Evolutionary conservation across 2,888 invertebrate genomes (phyloP).

Genomic region (Drosophila borborema): DNA sequence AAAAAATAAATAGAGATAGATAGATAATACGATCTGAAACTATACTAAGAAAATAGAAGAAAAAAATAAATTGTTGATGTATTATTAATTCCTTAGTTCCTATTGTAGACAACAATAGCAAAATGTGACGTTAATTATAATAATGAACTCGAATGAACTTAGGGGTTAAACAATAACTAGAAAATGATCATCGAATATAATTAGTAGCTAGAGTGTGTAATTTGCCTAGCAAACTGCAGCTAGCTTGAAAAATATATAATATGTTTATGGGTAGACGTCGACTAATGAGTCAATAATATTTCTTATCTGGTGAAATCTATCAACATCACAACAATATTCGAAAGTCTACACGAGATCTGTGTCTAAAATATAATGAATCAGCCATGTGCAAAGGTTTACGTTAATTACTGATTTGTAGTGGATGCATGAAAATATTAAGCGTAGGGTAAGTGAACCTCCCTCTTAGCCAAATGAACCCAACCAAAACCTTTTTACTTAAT

Average conservation of each 20-base stretch:
- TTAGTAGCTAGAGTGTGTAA: slow-evolving; percentile 1
- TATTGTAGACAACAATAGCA: neutral
- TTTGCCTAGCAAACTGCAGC: slow-evolving; percentile 6
- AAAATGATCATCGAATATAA: neutral
- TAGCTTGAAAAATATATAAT: slow-evolving; percentile 1
- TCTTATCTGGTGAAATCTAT: slow-evolving; percentile 15
- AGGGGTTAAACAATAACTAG: neutral
- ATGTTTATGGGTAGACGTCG: neutral
- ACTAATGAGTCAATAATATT: slow-evolving; percentile 4
- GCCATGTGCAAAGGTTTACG: neutral
- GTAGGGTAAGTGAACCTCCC: neutral
- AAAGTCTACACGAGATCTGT: neutral
- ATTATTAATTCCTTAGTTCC: neutral
- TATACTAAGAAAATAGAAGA: neutral
- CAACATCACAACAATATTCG: neutral
- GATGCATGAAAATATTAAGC: neutral
- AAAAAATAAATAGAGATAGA: too few species aligned
- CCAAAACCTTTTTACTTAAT: slow-evolving; percentile 76
- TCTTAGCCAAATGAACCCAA: slow-evolving; percentile 13
- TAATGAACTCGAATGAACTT: neutral
- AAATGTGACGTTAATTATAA: slow-evolving; percentile 1
- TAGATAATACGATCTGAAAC: too few species aligned
- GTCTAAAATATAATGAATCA: neutral
- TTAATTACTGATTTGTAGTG: slow-evolving; percentile 34
- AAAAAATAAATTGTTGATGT: neutral